These are phyloP conservation scores for Capra hircus DNA, from an alignment of 2,113 vertebrate genomes.

Conservation along the genomic window DNA sequence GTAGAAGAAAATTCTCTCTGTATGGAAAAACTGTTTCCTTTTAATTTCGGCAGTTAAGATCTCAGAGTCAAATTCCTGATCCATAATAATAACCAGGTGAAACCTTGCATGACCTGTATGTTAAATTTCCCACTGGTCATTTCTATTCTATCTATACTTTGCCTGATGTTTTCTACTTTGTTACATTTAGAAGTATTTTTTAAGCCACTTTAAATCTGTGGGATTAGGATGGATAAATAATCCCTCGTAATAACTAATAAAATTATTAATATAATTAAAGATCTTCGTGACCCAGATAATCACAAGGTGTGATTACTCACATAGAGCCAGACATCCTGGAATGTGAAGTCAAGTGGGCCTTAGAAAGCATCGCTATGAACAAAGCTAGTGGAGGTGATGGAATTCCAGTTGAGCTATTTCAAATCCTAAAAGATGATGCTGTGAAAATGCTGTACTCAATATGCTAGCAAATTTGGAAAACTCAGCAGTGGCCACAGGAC, in stretches of 20 bases:
- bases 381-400: neutral
- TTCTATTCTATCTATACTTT: neutral
- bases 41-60: neutral
- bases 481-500: neutral
- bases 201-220: constrained; percentile 23
- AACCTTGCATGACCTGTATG: neutral
- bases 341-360: neutral
- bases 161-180: neutral
- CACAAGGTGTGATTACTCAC: neutral
- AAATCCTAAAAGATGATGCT: neutral
- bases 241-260: neutral
- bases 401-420: neutral
- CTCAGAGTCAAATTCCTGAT: constrained; percentile 8
- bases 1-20: neutral
- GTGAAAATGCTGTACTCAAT: neutral
- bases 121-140: neutral
- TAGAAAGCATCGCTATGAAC: neutral
- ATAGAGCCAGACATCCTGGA: neutral
- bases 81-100: neutral
- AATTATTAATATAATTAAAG: neutral
- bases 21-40: neutral
- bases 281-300: neutral
- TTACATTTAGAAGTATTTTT: neutral
- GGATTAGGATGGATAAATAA: neutral
- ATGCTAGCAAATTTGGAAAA: neutral